A percentile compares a stretch with the other conserved stretches of the same genome.
Conservation (phyloP, 2,888 invertebrate genomes). For the Aspidiotus rigidus region DNA sequence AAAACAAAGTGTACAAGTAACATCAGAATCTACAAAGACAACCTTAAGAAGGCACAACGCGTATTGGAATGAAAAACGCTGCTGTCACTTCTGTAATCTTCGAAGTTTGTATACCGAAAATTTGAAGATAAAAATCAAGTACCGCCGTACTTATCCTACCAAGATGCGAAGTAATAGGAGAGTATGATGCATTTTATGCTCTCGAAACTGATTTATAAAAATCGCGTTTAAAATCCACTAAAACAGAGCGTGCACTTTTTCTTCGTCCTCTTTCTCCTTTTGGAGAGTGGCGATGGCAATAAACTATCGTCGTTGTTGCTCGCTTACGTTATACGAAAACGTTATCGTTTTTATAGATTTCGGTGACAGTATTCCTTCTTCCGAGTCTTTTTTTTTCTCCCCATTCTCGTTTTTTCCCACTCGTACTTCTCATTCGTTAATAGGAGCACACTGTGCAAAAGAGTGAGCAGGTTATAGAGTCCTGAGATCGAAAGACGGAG, state of each 20-base stretch:
- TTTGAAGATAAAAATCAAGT: not conserved
- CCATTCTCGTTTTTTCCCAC: too few species aligned
- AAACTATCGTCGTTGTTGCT: not conserved
- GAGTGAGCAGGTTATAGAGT: not conserved
- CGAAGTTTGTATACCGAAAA: not conserved
- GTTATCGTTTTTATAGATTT: not conserved
- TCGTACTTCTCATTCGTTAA: not conserved
- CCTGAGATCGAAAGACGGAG: not conserved
- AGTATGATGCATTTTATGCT: not conserved
- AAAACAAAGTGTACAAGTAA: too few species aligned
- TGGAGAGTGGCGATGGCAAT: not conserved
- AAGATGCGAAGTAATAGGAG: not conserved
- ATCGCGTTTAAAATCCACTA: constrained; percentile 2
- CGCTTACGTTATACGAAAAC: not conserved
- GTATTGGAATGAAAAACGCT: not conserved
- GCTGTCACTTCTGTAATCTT: not conserved
- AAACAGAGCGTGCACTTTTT: not conserved
- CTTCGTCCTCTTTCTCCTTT: not conserved
- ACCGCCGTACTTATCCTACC: too few species aligned
- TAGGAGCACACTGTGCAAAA: not conserved
- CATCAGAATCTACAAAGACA: too few species aligned
- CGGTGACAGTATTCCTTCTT: not conserved
- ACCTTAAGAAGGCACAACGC: too few species aligned
- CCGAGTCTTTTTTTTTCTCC: too few species aligned
- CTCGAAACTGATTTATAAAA: constrained; percentile 3